A percentile compares a stretch with the other conserved stretches of the same genome.
These are phyloP conservation scores for Holothuria glaberrima DNA, from an alignment of 35 echinoderm and acorn worm species.

Conservation along the genomic window DNA sequence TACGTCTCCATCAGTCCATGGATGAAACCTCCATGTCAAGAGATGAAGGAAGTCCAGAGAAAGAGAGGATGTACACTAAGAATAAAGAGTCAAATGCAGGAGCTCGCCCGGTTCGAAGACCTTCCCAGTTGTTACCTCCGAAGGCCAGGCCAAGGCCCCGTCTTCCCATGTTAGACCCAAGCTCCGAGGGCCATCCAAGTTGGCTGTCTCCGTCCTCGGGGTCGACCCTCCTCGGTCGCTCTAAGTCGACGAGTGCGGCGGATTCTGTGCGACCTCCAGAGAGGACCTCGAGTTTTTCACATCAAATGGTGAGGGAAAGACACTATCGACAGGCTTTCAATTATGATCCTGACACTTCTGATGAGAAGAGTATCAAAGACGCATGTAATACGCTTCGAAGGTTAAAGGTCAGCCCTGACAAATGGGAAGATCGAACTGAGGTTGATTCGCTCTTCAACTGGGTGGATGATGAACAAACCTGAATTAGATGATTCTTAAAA, in stretches of 20 bases:
- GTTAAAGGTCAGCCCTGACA: constrained; percentile 51
- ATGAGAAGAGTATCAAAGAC: constrained; percentile 45
- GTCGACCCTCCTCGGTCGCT: not conserved
- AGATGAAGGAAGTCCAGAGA: not conserved
- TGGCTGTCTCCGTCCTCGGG: not conserved
- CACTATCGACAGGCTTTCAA: not conserved
- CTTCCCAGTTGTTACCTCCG: constrained; percentile 1
- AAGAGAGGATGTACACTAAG: not conserved
- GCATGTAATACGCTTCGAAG: constrained; percentile 26
- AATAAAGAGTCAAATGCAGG: not conserved
- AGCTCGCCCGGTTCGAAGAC: not conserved
- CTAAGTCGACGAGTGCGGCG: constrained; percentile 52
- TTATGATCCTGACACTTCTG: constrained; percentile 39
- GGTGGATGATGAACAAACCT: constrained; percentile 26
- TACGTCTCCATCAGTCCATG: constrained; percentile 29
- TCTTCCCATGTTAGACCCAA: not conserved
- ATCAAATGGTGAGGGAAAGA: constrained; percentile 26
- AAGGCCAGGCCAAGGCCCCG: constrained; percentile 27
- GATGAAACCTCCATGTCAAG: constrained; percentile 30
- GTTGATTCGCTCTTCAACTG: constrained; percentile 42
- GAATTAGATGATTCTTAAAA: not conserved
- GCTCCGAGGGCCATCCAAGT: not conserved
- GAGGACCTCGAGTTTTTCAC: constrained; percentile 48
- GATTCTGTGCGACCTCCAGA: constrained; percentile 4
- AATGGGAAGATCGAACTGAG: constrained; percentile 52